A percentile compares a stretch with the other conserved stretches of the same genome.
Conservation (phyloP, 1,140 invertebrate genomes). For the Idris sp. region DNA sequence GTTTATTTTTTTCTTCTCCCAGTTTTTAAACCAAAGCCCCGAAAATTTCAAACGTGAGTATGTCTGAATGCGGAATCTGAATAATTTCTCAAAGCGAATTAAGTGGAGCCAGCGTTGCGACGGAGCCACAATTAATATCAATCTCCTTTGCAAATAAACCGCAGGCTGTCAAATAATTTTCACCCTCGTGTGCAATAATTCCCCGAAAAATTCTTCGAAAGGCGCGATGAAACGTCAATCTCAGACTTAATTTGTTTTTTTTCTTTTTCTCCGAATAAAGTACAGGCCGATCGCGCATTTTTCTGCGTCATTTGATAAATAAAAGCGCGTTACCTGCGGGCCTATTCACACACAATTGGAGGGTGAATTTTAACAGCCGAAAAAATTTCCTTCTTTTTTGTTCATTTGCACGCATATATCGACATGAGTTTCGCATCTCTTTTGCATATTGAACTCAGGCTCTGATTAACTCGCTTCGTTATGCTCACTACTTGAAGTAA, state of each 20-base stretch:
- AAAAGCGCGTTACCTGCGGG: too few species aligned
- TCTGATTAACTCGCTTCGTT: slow-evolving; percentile 61
- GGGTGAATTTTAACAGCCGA: too few species aligned
- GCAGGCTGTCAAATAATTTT: slow-evolving; percentile 37
- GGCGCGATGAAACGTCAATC: slow-evolving; percentile 72
- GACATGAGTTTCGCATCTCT: slow-evolving; percentile 60
- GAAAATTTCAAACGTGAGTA: neutral
- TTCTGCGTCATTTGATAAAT: slow-evolving; percentile 57
- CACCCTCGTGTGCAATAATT: slow-evolving; percentile 22
- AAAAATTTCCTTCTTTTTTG: neutral
- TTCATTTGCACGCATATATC: slow-evolving; percentile 20
- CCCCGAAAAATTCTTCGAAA: slow-evolving; percentile 7
- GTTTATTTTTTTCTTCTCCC: too few species aligned
- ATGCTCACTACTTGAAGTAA: slow-evolving; percentile 56
- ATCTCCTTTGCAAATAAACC: slow-evolving; percentile 15
- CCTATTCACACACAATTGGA: too few species aligned
- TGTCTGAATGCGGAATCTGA: too few species aligned
- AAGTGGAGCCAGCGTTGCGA: too few species aligned
- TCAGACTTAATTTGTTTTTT: slow-evolving; percentile 70
- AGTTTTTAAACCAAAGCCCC: too few species aligned
- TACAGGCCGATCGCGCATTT: slow-evolving; percentile 58
- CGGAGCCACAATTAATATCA: slow-evolving; percentile 16
- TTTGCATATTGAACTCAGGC: slow-evolving; percentile 54
- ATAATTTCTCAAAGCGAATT: too few species aligned
- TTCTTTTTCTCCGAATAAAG: slow-evolving; percentile 54